Evolutionary conservation across 2,888 invertebrate species (phyloP).

Genomic region (Lasioglossum villosulum): DNA sequence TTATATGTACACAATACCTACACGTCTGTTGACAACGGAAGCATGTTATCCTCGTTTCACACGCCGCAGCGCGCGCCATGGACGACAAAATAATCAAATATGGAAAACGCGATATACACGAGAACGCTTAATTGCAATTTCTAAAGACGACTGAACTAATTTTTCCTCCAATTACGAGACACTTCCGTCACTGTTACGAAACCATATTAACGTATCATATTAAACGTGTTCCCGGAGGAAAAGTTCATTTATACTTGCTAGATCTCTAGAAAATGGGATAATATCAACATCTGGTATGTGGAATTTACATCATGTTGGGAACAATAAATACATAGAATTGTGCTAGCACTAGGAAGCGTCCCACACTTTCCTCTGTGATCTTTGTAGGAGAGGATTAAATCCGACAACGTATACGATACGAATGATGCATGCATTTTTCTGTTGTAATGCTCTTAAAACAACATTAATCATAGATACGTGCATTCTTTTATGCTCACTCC

Average conservation of each 20-base stretch:
- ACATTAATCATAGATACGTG: conserved; percentile 11
- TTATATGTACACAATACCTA: too few species aligned
- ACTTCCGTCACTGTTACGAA: conserved; percentile 15
- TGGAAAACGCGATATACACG: not conserved
- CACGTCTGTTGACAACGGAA: too few species aligned
- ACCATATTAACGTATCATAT: not conserved
- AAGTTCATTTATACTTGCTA: conserved; percentile 13
- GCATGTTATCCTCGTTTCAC: not conserved
- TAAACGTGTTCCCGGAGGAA: not conserved
- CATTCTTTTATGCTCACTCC: not conserved
- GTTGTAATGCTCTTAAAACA: conserved; percentile 29
- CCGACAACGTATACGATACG: not conserved
- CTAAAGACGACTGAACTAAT: not conserved
- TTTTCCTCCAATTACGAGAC: not conserved
- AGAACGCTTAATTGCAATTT: not conserved
- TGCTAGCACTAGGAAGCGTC: conserved; percentile 46
- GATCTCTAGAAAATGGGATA: conserved; percentile 27
- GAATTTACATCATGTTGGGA: conserved; percentile 32
- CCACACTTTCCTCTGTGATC: conserved; percentile 55
- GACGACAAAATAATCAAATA: not conserved
- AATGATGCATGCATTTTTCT: conserved; percentile 12
- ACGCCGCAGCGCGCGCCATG: too few species aligned
- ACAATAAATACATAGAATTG: conserved; percentile 22
- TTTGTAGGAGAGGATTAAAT: conserved; percentile 36
- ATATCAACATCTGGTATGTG: conserved; percentile 36